Evolutionary conservation across 2,888 invertebrate genomes (phyloP), one percentile per base, ranked within the genome.

Genomic region (Zygaena filipendulae): DNA sequence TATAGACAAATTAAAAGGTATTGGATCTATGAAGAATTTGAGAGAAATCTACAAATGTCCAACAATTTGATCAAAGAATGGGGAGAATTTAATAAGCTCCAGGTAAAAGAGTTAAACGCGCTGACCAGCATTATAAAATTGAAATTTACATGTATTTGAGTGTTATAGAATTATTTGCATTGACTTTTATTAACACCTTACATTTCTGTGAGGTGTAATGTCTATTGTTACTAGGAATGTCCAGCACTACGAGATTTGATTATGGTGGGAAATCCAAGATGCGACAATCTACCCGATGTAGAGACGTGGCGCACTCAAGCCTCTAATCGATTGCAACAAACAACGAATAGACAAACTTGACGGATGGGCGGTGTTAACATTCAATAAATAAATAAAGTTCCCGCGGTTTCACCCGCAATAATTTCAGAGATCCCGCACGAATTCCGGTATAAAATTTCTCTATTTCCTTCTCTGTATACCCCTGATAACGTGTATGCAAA

Each of bases 1-100:
- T 8, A 92, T 97, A 37, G 96, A 97, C 52, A 96, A 95, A 68
- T 75, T 95, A 23, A 95, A 95, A 71, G 95, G 95, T 0, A 81
- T 95, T 3, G 87, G 85, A 23, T 75, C 84, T 0, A 70, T 96
- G 47, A 94, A 91, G 59, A 90, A 87, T 21, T 64, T 97, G 1
- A 87, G 85, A 50, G 91, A 95, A 0, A 81, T 93, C 5, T 92
- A 92, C 52, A 16, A n/a, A 86, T 93, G 70, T 84, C 88, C 1
- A 89, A 92, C 47, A 92, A 91, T 56, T 51, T 82, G 20, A 84
- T 97, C 1, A 93, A 93, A 57, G 96, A 96, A 44, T 93, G 92
- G 93, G 81, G 75, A 0, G 96, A 96, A 64, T 92, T 95, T 48
- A 77, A 75, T 36, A 59, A 74, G 40, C 32, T 79, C 13, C 75